Conservation (phyloP, 1,140 invertebrate genomes). For the Drosophila miranda region DNA sequence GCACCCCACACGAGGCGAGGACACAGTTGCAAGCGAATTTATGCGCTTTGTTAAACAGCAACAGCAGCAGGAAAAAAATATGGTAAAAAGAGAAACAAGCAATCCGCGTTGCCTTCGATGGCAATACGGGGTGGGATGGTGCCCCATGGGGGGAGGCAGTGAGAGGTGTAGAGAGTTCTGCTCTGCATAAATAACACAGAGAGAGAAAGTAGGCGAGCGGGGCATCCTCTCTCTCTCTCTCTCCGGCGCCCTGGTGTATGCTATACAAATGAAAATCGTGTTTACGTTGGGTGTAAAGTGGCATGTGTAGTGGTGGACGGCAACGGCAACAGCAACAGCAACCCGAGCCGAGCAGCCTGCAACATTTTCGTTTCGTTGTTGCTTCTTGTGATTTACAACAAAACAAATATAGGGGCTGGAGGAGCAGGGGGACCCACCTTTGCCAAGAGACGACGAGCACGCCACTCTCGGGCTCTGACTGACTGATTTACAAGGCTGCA, state of each 20-base stretch:
- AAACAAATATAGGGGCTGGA: conserved; percentile 72
- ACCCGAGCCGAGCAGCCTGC: conserved; percentile 24
- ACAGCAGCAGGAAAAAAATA: conserved; percentile 63
- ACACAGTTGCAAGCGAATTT: conserved; percentile 80
- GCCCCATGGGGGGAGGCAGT: conserved; percentile 18
- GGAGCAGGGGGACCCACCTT: conserved; percentile 45
- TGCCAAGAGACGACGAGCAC: too few relatives aligned
- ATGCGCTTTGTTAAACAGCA: conserved; percentile 81
- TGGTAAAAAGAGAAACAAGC: conserved; percentile 65
- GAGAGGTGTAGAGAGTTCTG: conserved; percentile 49
- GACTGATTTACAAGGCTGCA: conserved; percentile 79
- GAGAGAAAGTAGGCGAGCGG: too few relatives aligned
- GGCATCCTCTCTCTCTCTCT: not conserved
- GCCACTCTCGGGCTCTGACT: conserved; percentile 39
- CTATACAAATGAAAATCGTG: conserved; percentile 79
- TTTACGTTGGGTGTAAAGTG: conserved; percentile 77
- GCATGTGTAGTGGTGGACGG: conserved; percentile 66
- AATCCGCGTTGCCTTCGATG: conserved; percentile 59
- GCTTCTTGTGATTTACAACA: conserved; percentile 79
- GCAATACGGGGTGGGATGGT: conserved; percentile 2
- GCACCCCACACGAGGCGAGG: conserved; percentile 59
- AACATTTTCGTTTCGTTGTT: conserved; percentile 70
- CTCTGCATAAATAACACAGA: conserved; percentile 71
- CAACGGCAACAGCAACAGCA: conserved; percentile 10
- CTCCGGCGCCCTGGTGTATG: conserved; percentile 25